Evolutionary conservation across 2,888 invertebrate species (phyloP), one percentile per base, ranked within the genome.

Genomic region (Lacanobia wlatinum): DNA sequence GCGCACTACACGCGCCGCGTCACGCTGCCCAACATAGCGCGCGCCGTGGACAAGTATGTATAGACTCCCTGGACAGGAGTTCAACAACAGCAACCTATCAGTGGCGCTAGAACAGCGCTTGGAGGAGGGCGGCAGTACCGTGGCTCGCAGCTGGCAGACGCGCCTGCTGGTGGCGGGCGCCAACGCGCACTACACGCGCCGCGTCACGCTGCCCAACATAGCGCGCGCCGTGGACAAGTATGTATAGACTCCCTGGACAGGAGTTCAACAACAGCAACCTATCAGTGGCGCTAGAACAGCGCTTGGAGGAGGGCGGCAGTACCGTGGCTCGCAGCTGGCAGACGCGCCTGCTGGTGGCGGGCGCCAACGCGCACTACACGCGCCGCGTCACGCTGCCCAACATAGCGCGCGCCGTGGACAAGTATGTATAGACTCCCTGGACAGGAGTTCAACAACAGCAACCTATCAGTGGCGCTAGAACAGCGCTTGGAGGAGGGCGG

Each of bases 301-400:
- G 90, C 1, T 61, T 94, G 69, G 93, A 94, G 80, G 93, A 92
- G 79, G 52, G 87, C 80, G 86, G 64, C 94, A 96, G 97, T 98
- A 84, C 74, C 59, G 85, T 72, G 68, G 90, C 94, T 55, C 94
- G 96, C 65, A 96, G 97, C 64, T 98, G 98, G 98, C 98, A 98
- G 91, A 98, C 98, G 87, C 97, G 98, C 73, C 96, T 99, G 83
- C 96, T 99, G 58, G 98, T 99, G 77, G 98, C 98, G 66, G 96
- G 98, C 76, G 98, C 99, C 84, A 99, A 99, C 93, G 98, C 98
- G 90, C 97, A 97, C 77, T 98, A 98, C 92, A 98, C 98, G 9
- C 96, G 97, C 70, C 97, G 97, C 76, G 96, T 97, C 62, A 97
- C 98, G 64, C 96, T 99, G 77, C 97, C 97, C 5, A 96, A 97